Percentiles rank a stretch among this genome's conserved stretches.
Evolutionary conservation across 2,113 vertebrate genomes (phyloP).

Genomic region (Probosciger aterrimus): DNA sequence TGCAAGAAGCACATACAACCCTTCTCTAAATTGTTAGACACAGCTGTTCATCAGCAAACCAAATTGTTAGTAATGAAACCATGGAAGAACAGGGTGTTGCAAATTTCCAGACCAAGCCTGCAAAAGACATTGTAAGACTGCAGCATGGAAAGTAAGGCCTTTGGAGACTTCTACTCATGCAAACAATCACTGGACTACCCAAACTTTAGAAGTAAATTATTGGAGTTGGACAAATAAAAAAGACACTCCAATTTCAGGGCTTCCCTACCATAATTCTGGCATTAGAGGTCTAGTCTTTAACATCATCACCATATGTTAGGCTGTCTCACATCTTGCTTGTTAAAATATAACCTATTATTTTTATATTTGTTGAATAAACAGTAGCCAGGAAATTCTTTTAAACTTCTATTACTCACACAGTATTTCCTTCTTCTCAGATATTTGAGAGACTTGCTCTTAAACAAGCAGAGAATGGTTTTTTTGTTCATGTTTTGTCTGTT

Average conservation of each 20-base stretch:
- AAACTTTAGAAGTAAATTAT: constrained; percentile 45
- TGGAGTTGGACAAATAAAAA: constrained; percentile 55
- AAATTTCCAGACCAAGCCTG: constrained; percentile 43
- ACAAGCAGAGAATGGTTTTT: constrained; percentile 28
- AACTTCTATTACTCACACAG: constrained; percentile 40
- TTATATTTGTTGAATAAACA: constrained; percentile 56
- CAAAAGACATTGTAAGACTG: constrained; percentile 42
- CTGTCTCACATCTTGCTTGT: constrained; percentile 30
- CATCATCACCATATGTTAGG: constrained; percentile 46
- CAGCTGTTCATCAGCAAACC: not conserved
- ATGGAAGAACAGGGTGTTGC: constrained; percentile 16
- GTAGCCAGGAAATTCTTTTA: constrained; percentile 64
- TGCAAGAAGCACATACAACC: not conserved
- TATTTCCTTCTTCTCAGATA: constrained; percentile 40
- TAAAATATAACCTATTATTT: constrained; percentile 43
- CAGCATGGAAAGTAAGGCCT: constrained; percentile 23
- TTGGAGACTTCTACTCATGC: constrained; percentile 47
- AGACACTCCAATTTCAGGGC: constrained; percentile 16
- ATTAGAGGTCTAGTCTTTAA: constrained; percentile 38
- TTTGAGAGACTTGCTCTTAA: not conserved
- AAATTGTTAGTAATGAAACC: not conserved
- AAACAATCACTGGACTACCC: constrained; percentile 8
- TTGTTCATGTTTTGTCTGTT: constrained; percentile 31
- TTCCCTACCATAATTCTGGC: constrained; percentile 28
- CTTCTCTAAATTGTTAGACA: not conserved